Conservation (phyloP, 2,113 vertebrate genomes). For the Pollachius pollachius region DNA sequence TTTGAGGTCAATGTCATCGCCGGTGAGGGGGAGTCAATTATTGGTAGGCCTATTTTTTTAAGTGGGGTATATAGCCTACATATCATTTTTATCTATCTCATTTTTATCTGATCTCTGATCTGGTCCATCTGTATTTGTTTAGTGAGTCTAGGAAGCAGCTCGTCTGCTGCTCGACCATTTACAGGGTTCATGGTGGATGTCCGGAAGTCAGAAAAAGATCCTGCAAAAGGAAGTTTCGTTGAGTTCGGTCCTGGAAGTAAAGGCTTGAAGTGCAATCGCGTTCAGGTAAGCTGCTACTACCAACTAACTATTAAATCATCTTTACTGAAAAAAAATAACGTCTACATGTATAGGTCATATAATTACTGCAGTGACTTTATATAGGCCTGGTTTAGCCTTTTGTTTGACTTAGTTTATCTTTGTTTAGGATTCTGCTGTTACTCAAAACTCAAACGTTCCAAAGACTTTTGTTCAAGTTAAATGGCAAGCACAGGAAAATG, state of each 20-base stretch:
- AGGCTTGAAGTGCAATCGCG: accelerated
- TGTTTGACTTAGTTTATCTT: too few relatives aligned
- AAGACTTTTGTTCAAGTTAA: neutral
- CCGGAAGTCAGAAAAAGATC: neutral
- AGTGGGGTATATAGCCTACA: neutral
- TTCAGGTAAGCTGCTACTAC: too few relatives aligned
- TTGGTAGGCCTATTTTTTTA: conserved; percentile 27
- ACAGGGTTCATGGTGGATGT: conserved; percentile 42
- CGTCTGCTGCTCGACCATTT: accelerated
- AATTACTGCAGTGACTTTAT: too few relatives aligned
- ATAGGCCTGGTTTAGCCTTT: too few relatives aligned
- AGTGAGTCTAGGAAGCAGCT: conserved; percentile 22
- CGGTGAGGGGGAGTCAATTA: neutral
- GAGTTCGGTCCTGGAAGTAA: accelerated
- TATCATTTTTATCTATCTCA: too few relatives aligned
- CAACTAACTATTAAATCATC: too few relatives aligned
- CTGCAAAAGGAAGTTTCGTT: conserved; percentile 23
- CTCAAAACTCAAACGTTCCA: accelerated
- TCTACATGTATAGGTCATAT: too few relatives aligned
- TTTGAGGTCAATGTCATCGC: accelerated
- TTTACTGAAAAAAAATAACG: too few relatives aligned
- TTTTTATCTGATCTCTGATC: accelerated
- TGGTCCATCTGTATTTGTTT: conserved; percentile 5
- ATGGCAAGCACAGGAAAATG: conserved; percentile 17
- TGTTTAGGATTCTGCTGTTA: conserved; percentile 31